Percentiles rank a stretch among this genome's conserved stretches.
Conservation (phyloP, 2,113 vertebrate species). For the Scolopax mira region DNA sequence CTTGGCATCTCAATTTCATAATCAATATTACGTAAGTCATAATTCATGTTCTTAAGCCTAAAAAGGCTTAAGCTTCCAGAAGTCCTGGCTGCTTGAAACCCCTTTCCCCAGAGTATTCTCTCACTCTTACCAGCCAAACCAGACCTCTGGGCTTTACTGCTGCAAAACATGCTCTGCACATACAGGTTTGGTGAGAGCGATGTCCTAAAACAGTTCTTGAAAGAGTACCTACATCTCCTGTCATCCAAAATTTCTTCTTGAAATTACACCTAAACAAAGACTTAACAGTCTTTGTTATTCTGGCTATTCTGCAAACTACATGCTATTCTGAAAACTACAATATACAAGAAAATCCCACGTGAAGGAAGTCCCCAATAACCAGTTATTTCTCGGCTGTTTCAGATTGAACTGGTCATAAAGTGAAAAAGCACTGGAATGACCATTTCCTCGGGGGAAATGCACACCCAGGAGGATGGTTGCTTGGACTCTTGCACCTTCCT, state of each 20-base stretch:
- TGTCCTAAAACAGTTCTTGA: not conserved
- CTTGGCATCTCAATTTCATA: not conserved
- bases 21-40: not conserved
- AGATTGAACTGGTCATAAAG: not conserved
- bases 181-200: not conserved
- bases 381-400: not conserved
- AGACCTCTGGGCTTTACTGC: not conserved
- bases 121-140: not conserved
- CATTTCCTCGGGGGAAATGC: not conserved
- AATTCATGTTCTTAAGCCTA: not conserved
- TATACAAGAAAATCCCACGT: not conserved
- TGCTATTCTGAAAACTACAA: not conserved
- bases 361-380: not conserved
- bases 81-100: not conserved
- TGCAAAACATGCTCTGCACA: not conserved
- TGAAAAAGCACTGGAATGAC: not conserved
- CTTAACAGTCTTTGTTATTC: not conserved
- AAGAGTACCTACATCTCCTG: not conserved
- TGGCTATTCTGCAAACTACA: no score
- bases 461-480: not conserved
- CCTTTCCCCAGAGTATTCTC: not conserved
- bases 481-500: not conserved
- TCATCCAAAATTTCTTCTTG: not conserved
- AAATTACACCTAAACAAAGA: not conserved
- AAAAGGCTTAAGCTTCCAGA: not conserved